phyloP scores from a whole-genome alignment of 2,888 invertebrate genomes.

The Epinotia brunnichana region DNA sequence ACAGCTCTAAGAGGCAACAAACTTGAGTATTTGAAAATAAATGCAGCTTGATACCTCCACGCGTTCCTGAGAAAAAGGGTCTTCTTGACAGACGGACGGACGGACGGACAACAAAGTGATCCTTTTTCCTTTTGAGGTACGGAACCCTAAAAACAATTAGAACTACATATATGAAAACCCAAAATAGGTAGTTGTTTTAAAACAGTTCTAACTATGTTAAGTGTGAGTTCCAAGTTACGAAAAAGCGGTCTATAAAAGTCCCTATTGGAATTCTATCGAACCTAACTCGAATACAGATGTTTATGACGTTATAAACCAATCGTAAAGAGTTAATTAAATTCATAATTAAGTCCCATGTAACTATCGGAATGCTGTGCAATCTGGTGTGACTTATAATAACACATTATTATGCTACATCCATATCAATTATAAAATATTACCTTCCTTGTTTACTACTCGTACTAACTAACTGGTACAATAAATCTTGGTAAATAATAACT shows the following conservation, averaged over 20 bases:
- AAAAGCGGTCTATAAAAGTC: neutral
- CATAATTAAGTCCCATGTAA: neutral
- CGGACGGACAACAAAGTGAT: no score
- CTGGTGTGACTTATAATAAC: conserved; percentile 11
- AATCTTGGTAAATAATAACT: conserved; percentile 20
- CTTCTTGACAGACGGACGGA: no score
- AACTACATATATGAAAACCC: no score
- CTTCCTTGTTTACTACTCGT: conserved; percentile 23
- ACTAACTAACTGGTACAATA: conserved; percentile 1
- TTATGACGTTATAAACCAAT: neutral
- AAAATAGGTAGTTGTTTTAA: no score
- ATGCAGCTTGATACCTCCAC: no score
- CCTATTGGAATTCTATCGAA: no score
- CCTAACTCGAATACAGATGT: neutral
- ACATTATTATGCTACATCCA: conserved; percentile 22
- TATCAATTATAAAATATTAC: conserved; percentile 30
- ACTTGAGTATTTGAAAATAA: no score
- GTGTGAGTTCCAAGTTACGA: neutral
- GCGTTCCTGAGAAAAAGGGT: no score
- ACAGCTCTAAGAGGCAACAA: no score
- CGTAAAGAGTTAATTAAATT: conserved; percentile 3
- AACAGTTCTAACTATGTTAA: no score
- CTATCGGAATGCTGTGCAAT: conserved; percentile 22
- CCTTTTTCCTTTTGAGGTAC: no score
- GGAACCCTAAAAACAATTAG: no score